Evolutionary conservation across 2,797 vertebrate species (phyloP).

Genomic region (Lacerta viridis): DNA sequence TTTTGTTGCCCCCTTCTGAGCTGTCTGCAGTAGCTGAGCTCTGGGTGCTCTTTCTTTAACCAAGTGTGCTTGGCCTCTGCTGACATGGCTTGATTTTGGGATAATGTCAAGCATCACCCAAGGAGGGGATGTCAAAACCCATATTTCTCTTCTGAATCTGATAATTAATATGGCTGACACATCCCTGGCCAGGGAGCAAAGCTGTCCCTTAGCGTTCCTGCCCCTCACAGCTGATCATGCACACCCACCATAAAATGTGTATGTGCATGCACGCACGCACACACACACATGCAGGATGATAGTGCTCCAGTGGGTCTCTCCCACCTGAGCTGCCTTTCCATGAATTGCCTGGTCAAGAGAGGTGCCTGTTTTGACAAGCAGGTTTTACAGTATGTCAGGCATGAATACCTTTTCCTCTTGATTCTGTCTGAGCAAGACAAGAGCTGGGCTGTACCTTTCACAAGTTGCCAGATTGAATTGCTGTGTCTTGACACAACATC

Average conservation of each 20-base stretch:
- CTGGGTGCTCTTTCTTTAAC: constrained; percentile 9
- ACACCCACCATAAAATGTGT: not conserved
- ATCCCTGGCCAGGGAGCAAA: not conserved
- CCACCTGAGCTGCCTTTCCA: not conserved
- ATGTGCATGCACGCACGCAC: no score
- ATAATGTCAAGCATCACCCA: constrained; percentile 21
- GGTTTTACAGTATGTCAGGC: constrained; percentile 7
- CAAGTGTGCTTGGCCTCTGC: not conserved
- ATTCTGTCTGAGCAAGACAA: constrained; percentile 27
- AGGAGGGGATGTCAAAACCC: constrained; percentile 44
- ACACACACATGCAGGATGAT: fast-evolving
- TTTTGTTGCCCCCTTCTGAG: not conserved
- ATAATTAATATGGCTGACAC: not conserved
- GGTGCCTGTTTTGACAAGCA: not conserved
- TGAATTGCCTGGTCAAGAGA: not conserved
- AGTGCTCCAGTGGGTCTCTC: fast-evolving
- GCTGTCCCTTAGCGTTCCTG: not conserved
- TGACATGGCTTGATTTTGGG: constrained; percentile 18
- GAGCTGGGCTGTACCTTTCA: constrained; percentile 49
- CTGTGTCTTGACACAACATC: not conserved
- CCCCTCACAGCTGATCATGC: not conserved
- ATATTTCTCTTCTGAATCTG: constrained; percentile 15
- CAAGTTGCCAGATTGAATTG: not conserved
- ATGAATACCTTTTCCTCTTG: constrained; percentile 19
- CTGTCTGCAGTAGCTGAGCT: not conserved